A percentile compares a stretch with the other conserved stretches of the same genome.
phyloP scores from a whole-genome alignment of 1,140 invertebrate genomes.

The Tenebrio molitor region DNA sequence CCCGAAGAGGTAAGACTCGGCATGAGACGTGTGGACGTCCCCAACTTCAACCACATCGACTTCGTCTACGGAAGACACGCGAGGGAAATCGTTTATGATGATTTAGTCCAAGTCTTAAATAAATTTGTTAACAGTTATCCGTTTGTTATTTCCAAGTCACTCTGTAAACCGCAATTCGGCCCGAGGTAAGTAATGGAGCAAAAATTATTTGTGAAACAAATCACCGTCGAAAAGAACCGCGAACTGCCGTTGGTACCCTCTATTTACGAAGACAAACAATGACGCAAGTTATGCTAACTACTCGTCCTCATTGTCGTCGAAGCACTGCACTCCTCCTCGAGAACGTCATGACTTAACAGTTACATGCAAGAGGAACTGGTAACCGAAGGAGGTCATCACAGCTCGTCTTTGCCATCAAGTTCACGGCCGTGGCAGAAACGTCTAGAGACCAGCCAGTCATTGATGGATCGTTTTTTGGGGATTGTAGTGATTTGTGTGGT shows the following conservation, averaged over 20 bases:
- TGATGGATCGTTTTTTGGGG: constrained; percentile 42
- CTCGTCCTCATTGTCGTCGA: constrained; percentile 13
- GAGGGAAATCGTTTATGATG: constrained; percentile 58
- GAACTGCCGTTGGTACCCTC: background rate
- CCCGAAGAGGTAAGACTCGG: constrained; percentile 55
- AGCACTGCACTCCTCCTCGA: constrained; percentile 6
- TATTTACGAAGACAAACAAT: constrained; percentile 2
- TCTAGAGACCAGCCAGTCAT: constrained; percentile 9
- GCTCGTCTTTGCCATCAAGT: constrained; percentile 56
- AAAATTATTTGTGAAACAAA: too few species aligned
- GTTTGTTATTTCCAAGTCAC: constrained; percentile 24
- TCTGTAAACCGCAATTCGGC: background rate
- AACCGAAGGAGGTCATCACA: constrained; percentile 58
- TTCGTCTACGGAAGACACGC: constrained; percentile 59
- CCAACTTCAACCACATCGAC: constrained; percentile 62
- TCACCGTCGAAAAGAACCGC: too few species aligned
- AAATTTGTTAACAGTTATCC: constrained; percentile 40
- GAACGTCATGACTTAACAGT: constrained; percentile 51
- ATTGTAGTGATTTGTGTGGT: constrained; percentile 47
- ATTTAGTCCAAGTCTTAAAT: constrained; percentile 53
- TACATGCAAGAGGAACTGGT: constrained; percentile 53
- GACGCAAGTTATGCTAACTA: constrained; percentile 1
- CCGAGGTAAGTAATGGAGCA: background rate
- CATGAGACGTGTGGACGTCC: constrained; percentile 53
- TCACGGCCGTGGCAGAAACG: constrained; percentile 54